Evolutionary conservation across 1,140 invertebrate species (phyloP).

Genomic region (Branchinecta lynchi): DNA sequence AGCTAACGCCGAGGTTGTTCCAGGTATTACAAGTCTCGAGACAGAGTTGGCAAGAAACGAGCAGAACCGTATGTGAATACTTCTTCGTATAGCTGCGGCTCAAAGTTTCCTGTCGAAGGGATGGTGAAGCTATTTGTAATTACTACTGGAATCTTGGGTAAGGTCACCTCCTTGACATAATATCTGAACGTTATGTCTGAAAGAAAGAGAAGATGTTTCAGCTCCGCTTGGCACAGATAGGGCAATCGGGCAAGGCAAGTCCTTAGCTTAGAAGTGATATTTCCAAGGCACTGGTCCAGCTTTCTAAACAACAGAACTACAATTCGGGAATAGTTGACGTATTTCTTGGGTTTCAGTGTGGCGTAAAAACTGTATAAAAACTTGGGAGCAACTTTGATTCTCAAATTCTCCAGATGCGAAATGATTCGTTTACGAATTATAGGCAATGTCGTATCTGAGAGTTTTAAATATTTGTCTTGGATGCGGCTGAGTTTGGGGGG

Average conservation of each 20-base stretch:
- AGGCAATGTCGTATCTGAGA: too few species aligned
- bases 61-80: constrained; percentile 28
- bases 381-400: too few species aligned
- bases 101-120: constrained; percentile 31
- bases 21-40: constrained; percentile 28
- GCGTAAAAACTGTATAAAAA: too few species aligned
- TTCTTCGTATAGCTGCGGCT: constrained; percentile 29
- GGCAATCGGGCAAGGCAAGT: background rate
- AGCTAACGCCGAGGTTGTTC: constrained; percentile 14
- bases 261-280: constrained; percentile 13
- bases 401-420: too few species aligned
- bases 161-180: constrained; percentile 7
- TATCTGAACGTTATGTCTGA: background rate
- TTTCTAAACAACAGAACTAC: too few species aligned
- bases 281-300: background rate
- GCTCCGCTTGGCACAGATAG: background rate
- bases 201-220: constrained; percentile 14
- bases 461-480: too few species aligned
- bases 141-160: constrained; percentile 30
- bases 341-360: too few species aligned
- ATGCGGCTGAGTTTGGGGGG: too few species aligned
- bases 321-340: background rate
- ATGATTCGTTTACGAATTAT: too few species aligned
- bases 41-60: constrained; percentile 23
- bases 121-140: constrained; percentile 31